Evolutionary conservation across 2,888 invertebrate species (phyloP), one percentile per base, ranked within the genome.

Genomic region (Erebia ligea): DNA sequence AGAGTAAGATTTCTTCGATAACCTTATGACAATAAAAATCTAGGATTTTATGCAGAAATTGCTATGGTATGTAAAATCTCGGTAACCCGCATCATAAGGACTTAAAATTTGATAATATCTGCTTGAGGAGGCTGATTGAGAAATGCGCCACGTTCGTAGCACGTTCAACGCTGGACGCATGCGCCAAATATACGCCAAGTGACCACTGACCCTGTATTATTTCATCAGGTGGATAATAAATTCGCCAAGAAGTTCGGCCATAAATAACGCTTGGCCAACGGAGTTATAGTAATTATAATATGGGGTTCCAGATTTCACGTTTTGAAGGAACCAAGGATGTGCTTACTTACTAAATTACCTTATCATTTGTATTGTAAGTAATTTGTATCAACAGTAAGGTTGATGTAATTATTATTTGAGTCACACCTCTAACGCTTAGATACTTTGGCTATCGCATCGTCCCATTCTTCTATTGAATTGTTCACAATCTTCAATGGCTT

Each of bases 381-480:
- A 45, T 45, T 10, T 10, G 42, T 45, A 45, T 13, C 10, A 45
- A 45, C 4, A 13, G 13, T 45, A n/a, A 50, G 6, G 50, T n/a
- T 50, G 48, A 50, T 17, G 9, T n/a, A 17, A 52, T 52, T 9
- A 52, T 52, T 9, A 52, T 52, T n/a, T 50, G 34, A 50, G 50
- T 50, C 50, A 54, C 21, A 56, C 21, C 56, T 21, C 21, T 5
- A 6, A 13, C 19, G n/a, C n/a, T 50, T n/a, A 17, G 19, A 50
- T 50, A 50, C n/a, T 50, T 21, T 17, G 21, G 21, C 56, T 56
- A 56, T 56, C 56, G 56, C 21, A 56, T 21, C 21, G 56, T 56
- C 13, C 21, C 19, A 21, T 56, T 19, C 19, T 54, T 54, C 17
- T 54, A 54, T 11, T 54, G 54, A 11, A 54, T 21, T 56, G 21